A percentile compares a stretch with the other conserved stretches of the same genome.
Conservation (phyloP, 2,113 vertebrate genomes). For the Sarotherodon lohbergeri region DNA sequence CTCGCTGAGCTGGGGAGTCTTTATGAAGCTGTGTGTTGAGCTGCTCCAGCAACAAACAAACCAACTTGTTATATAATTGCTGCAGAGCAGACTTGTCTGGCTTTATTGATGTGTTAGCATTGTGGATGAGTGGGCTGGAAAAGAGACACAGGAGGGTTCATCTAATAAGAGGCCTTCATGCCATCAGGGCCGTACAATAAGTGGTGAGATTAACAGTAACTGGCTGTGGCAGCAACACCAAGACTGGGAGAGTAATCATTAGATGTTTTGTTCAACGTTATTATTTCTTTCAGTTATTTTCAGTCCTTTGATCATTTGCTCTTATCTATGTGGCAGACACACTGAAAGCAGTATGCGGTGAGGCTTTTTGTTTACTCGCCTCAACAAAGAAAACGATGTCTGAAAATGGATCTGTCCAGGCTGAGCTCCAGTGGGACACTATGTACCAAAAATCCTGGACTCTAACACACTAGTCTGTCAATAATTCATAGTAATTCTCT, state of each 20-base stretch:
- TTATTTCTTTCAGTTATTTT: not conserved
- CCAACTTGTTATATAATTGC: slow-evolving; percentile 52
- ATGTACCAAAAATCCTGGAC: not conserved
- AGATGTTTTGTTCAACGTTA: not conserved
- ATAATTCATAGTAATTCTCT: not conserved
- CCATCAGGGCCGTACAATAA: slow-evolving; percentile 16
- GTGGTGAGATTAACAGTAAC: not conserved
- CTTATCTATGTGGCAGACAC: not conserved
- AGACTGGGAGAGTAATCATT: not conserved
- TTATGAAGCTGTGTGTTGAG: not conserved
- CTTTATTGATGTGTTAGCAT: slow-evolving; percentile 52
- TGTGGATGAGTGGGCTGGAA: slow-evolving; percentile 1
- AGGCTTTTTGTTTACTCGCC: not conserved
- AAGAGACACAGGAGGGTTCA: slow-evolving; percentile 2
- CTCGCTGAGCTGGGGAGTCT: not conserved
- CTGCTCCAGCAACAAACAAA: slow-evolving; percentile 16
- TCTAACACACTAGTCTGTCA: not conserved
- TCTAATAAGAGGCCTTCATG: slow-evolving; percentile 29
- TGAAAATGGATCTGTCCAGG: not conserved
- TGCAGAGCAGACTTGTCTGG: slow-evolving; percentile 51
- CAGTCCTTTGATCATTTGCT: not conserved
- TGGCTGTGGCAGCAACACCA: not conserved
- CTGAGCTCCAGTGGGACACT: not conserved
- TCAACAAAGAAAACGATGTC: not conserved
- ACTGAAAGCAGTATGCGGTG: not conserved